Conservation (phyloP, 2,888 invertebrate genomes). For the Eulithis testata region DNA sequence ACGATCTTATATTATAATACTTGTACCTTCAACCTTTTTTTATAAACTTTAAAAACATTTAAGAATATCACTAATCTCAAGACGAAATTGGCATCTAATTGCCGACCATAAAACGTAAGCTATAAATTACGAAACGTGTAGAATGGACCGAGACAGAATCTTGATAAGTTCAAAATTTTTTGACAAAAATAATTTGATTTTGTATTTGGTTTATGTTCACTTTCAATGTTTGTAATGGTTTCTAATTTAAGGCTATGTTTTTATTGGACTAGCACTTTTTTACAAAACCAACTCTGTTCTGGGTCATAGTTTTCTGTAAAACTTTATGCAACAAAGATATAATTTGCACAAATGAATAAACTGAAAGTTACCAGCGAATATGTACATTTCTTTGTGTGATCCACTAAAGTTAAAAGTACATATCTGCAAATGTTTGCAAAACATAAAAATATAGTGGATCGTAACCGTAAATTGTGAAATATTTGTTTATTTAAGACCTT, state of each 20-base stretch:
- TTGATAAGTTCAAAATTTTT: conserved; percentile 1
- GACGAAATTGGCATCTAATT: conserved; percentile 35
- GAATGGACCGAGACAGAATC: conserved; percentile 9
- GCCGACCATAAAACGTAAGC: conserved; percentile 32
- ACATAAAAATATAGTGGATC: conserved; percentile 23
- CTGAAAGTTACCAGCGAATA: not conserved
- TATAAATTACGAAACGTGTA: conserved; percentile 22
- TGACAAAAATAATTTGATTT: not conserved
- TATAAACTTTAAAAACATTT: too few relatives aligned
- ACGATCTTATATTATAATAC: conserved; percentile 10
- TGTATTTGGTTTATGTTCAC: not conserved
- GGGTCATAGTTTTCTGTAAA: not conserved
- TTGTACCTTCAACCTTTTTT: conserved; percentile 9
- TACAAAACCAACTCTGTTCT: not conserved
- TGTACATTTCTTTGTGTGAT: not conserved
- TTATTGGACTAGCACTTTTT: not conserved
- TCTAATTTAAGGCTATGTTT: not conserved
- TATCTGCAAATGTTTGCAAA: conserved; percentile 19
- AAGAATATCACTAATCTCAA: conserved; percentile 28
- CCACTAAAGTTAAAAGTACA: conserved; percentile 7
- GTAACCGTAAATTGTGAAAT: conserved; percentile 27
- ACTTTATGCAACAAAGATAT: not conserved
- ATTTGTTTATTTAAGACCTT: conserved; percentile 29
- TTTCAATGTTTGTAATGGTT: not conserved
- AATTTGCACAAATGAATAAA: not conserved